Evolutionary conservation across 1,140 invertebrate species (phyloP).

Genomic region (Hylyphantes graminicola): DNA sequence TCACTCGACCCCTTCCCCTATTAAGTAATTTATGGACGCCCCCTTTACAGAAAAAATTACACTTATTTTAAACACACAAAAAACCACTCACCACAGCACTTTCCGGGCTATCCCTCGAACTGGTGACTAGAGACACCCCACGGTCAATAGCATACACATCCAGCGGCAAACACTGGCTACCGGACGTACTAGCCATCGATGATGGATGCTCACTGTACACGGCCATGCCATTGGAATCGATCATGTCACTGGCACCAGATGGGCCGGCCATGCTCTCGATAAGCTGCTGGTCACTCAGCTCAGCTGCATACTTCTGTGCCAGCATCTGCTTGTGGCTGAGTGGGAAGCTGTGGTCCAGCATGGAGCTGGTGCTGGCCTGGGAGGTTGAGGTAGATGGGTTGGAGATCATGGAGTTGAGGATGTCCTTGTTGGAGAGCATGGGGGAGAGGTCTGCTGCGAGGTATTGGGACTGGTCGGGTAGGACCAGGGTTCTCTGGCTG

Average conservation of each 20-base stretch:
- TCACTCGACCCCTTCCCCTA: neutral
- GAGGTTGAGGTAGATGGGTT: constrained; percentile 51
- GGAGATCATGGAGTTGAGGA: constrained; percentile 51
- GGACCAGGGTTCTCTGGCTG: constrained; percentile 26
- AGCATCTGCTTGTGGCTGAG: constrained; percentile 62
- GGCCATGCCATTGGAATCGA: constrained; percentile 53
- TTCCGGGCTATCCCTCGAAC: constrained; percentile 58
- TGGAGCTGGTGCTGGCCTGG: constrained; percentile 1
- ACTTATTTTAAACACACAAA: neutral
- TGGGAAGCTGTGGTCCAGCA: constrained; percentile 34
- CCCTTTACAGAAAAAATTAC: neutral
- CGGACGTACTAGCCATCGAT: constrained; percentile 39
- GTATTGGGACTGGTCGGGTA: constrained; percentile 51
- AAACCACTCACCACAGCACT: constrained; percentile 47
- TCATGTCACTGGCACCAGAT: constrained; percentile 46
- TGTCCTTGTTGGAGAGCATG: constrained; percentile 50
- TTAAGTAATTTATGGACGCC: neutral
- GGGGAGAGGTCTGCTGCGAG: constrained; percentile 48
- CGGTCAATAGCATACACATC: constrained; percentile 59
- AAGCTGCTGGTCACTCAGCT: constrained; percentile 50
- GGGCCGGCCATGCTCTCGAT: constrained; percentile 47
- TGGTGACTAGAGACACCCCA: constrained; percentile 50
- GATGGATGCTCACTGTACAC: constrained; percentile 49
- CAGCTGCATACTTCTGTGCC: constrained; percentile 63
- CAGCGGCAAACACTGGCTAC: constrained; percentile 52